Conservation (phyloP, 2,797 vertebrate genomes). For the Echiichthys vipera region DNA sequence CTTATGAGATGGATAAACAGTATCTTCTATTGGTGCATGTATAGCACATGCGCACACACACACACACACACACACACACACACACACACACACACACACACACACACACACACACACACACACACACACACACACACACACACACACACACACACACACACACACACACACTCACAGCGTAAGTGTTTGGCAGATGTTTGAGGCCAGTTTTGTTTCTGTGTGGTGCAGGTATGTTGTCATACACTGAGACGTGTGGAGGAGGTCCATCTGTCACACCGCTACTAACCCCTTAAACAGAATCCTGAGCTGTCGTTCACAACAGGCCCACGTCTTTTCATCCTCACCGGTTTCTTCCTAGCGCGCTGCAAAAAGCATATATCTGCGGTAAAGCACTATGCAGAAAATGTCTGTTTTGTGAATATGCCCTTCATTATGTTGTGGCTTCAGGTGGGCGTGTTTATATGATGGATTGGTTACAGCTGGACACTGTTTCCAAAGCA, state of each 20-base stretch:
- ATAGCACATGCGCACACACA: neutral
- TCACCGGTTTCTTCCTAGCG: constrained; percentile 26
- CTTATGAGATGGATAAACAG: neutral
- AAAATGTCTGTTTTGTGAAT: neutral
- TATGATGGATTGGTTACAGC: neutral
- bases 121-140: too few relatives aligned
- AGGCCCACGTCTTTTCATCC: constrained; percentile 44
- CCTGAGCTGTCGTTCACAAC: constrained; percentile 73
- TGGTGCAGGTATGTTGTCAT: constrained; percentile 69
- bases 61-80: neutral
- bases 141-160: neutral
- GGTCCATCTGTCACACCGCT: constrained; percentile 73
- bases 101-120: neutral
- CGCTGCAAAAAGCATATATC: neutral
- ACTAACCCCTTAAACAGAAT: constrained; percentile 67
- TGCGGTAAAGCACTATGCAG: neutral
- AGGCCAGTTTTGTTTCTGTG: constrained; percentile 41
- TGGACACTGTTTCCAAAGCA: neutral
- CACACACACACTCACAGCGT: neutral
- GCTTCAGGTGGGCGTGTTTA: neutral
- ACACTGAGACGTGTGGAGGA: constrained; percentile 70
- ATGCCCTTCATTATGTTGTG: neutral
- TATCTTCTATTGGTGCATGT: too few relatives aligned
- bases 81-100: neutral
- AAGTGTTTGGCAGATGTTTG: constrained; percentile 38